Base-by-base conservation (phyloP, 1,140 invertebrate species). In the Drosophila nebulosa region DNA sequence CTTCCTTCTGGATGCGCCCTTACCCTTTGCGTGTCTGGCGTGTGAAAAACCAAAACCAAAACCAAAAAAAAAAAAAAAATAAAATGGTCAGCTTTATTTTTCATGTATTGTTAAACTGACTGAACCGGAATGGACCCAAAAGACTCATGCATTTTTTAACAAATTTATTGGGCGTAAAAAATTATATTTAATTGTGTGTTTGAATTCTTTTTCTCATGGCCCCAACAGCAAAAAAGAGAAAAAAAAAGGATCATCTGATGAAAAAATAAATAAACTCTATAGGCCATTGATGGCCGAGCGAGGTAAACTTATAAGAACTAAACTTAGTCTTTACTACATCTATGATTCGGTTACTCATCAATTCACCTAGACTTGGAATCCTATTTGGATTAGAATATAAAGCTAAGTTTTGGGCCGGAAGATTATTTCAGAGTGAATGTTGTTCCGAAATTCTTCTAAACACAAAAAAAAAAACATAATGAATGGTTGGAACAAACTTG, bases 101-200 rank as follows among this genome's bases (percentile, higher is more conserved):
- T 76, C 62, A 76, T 79, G 5, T 46, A 79, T 61, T 67, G 63
- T 64, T 70, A 60, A 64, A 60, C 71, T 70, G 56, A 74, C 77
- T 74, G 18, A 59, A 65, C 27, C 24, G 22, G 58, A 63, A 26
- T 71, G 14, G 55, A 57, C 50, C 60, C 62, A 80, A 46, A 46
- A 46, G 65, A 46, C 64, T 68, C 69, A 79, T 80, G 56, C 26
- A 80, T 81, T 81, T 80, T 79, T 80, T 67, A 81, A 81, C 69
- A 69, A 81, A 74, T 81, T 81, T 74, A 81, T 81, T 80, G 78
- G 42, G 78, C 74, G 78, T 77, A 80, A 69, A 76, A 81, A 77
- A 77, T 81, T 53, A 74, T 74, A 74, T 77, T 77, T 81, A 72
- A 81, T 81, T 81, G 69, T 77, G 62, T 77, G 73, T 66, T 80